Percentiles rank a stretch among this genome's conserved stretches.
Conservation (phyloP, 2,888 invertebrate species). For the Yponomeuta plumbellus region DNA sequence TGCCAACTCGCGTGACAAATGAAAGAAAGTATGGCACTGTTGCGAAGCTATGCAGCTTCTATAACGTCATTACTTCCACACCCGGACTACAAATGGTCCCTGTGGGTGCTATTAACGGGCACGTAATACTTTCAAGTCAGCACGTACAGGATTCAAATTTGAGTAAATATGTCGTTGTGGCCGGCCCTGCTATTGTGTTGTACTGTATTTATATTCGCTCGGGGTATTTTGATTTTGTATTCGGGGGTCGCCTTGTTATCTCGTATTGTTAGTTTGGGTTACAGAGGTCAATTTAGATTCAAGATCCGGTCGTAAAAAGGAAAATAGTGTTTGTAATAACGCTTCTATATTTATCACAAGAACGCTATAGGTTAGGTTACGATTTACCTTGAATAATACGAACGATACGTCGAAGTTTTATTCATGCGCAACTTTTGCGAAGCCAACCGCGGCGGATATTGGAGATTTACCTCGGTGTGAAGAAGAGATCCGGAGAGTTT, state of each 20-base stretch:
- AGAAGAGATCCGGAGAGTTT: slow-evolving; percentile 55
- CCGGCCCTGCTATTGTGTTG: slow-evolving; percentile 50
- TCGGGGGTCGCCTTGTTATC: slow-evolving; percentile 42
- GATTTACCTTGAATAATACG: background rate
- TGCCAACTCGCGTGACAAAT: slow-evolving; percentile 4
- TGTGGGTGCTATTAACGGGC: slow-evolving; percentile 62
- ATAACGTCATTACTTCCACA: background rate
- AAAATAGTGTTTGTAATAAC: slow-evolving; percentile 11
- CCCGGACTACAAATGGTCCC: slow-evolving; percentile 4
- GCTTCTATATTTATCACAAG: slow-evolving; percentile 10
- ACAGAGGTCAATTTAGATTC: slow-evolving; percentile 37
- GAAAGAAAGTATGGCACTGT: background rate
- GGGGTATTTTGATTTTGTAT: slow-evolving; percentile 46
- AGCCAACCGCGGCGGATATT: slow-evolving; percentile 61
- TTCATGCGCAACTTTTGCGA: slow-evolving; percentile 42
- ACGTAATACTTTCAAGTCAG: slow-evolving; percentile 62
- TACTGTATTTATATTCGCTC: slow-evolving; percentile 51
- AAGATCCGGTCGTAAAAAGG: slow-evolving; percentile 26
- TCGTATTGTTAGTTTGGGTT: slow-evolving; percentile 37
- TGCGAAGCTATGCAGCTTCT: background rate
- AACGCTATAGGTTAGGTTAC: background rate
- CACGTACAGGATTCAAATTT: slow-evolving; percentile 65
- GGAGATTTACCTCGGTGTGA: slow-evolving; percentile 64
- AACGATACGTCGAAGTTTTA: slow-evolving; percentile 28
- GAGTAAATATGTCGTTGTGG: slow-evolving; percentile 56